Percentiles rank a stretch among this genome's conserved stretches.
These are phyloP conservation scores for Serilophus lunatus DNA, from an alignment of 2,113 vertebrate genomes.

Conservation along the genomic window DNA sequence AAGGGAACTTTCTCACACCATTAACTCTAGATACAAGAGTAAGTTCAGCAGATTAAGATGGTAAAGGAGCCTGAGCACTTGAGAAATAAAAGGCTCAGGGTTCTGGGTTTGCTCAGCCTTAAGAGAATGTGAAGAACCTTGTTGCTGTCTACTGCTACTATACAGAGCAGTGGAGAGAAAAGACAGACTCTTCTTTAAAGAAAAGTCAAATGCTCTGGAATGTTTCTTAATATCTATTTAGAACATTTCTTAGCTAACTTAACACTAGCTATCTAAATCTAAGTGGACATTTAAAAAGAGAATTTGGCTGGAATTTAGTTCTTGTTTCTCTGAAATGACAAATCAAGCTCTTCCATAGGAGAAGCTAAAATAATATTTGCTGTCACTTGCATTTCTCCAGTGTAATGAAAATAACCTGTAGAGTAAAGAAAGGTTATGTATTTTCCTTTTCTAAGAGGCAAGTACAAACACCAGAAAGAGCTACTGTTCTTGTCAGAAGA, in stretches of 20 bases:
- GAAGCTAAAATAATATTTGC: neutral
- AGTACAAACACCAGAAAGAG: constrained; percentile 13
- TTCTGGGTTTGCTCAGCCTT: neutral
- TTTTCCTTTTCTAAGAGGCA: neutral
- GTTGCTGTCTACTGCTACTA: neutral
- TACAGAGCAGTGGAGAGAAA: neutral
- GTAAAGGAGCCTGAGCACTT: neutral
- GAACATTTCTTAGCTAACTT: neutral
- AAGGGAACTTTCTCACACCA: neutral
- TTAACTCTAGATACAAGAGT: neutral
- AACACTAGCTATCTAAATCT: neutral
- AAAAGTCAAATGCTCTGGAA: too few species aligned
- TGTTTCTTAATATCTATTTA: neutral
- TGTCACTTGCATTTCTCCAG: neutral
- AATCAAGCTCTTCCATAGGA: neutral
- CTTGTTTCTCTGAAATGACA: neutral
- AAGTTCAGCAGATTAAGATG: neutral
- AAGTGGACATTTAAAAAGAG: neutral
- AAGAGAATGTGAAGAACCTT: neutral
- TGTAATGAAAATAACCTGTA: neutral
- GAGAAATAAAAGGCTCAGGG: neutral
- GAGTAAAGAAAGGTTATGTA: neutral
- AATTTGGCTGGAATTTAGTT: neutral
- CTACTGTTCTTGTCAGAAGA: constrained; percentile 45
- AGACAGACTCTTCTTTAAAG: neutral